phyloP scores from a whole-genome alignment of 2,888 invertebrate species.

The Polydrusus cervinus region DNA sequence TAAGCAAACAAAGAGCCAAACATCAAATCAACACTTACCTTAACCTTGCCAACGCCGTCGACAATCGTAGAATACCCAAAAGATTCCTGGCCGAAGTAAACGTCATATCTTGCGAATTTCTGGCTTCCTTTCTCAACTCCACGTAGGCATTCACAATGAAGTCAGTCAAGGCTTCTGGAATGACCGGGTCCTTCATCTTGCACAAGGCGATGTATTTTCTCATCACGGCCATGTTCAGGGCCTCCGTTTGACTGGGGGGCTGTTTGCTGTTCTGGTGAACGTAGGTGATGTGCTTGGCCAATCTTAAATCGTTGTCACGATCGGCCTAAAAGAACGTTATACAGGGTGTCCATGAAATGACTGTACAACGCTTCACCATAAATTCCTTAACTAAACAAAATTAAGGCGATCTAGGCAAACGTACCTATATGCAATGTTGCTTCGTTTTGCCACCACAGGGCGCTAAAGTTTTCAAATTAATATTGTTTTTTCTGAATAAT shows the following conservation, averaged over 20 bases:
- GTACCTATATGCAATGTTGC: too few species aligned
- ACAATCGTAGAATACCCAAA: slow-evolving; percentile 86
- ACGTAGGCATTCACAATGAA: slow-evolving; percentile 91
- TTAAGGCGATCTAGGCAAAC: too few species aligned
- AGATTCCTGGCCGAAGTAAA: slow-evolving; percentile 98
- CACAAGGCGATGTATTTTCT: slow-evolving; percentile 94
- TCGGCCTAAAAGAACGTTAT: slow-evolving; percentile 70
- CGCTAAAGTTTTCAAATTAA: too few species aligned
- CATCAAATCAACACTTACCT: slow-evolving; percentile 28
- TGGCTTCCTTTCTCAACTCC: slow-evolving; percentile 87
- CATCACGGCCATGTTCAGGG: slow-evolving; percentile 94
- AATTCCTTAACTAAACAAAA: too few species aligned
- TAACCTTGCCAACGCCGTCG: slow-evolving; percentile 90
- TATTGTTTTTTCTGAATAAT: too few species aligned
- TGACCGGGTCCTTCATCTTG: slow-evolving; percentile 89
- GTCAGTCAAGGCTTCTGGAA: slow-evolving; percentile 91
- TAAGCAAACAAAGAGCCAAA: too few species aligned
- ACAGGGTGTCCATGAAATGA: too few species aligned
- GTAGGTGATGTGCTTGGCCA: slow-evolving; percentile 98
- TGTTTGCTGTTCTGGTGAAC: slow-evolving; percentile 95
- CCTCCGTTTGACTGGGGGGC: slow-evolving; percentile 84
- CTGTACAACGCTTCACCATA: too few species aligned
- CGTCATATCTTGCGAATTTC: slow-evolving; percentile 91
- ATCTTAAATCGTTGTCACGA: slow-evolving; percentile 80
- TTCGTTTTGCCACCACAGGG: too few species aligned